Evolutionary conservation across 64 coral and sea anemone species (phyloP).

Genomic region (Trachythela sp.): DNA sequence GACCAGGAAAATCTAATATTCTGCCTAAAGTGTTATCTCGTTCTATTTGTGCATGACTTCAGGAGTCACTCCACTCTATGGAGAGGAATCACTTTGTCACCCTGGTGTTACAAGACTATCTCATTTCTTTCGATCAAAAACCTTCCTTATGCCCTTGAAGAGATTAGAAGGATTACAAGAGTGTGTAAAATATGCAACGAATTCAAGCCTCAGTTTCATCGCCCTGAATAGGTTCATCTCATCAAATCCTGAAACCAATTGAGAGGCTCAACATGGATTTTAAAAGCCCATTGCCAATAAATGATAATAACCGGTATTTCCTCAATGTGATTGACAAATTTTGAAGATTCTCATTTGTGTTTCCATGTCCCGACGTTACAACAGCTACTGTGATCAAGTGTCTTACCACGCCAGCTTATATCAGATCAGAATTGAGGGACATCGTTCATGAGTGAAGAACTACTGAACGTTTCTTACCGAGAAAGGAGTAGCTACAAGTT

Average conservation of each 20-base stretch:
- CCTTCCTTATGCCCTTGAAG: conserved; percentile 9
- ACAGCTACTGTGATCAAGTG: background rate
- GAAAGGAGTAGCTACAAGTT: background rate
- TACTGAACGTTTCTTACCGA: background rate
- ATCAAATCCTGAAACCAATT: conserved; percentile 20
- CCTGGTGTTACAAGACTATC: background rate
- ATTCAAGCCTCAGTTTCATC: conserved; percentile 14
- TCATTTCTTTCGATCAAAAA: background rate
- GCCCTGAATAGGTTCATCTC: background rate
- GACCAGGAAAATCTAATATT: background rate
- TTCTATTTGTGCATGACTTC: background rate
- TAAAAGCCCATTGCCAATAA: conserved; percentile 49
- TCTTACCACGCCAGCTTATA: background rate
- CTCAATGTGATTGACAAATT: conserved; percentile 55
- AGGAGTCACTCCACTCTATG: background rate
- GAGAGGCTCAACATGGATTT: conserved; percentile 59
- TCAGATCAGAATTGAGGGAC: background rate
- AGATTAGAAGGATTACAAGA: conserved; percentile 37
- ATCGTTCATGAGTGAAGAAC: background rate
- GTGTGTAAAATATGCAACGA: background rate
- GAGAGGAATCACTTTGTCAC: background rate
- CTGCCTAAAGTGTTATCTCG: background rate
- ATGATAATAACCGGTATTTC: conserved; percentile 55
- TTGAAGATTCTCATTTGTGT: conserved; percentile 30
- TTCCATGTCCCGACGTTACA: background rate